A percentile compares a stretch with the other conserved stretches of the same genome.
These are phyloP conservation scores for Eospalax fontanierii DNA, from an alignment of 2,797 vertebrate species.

Conservation along the genomic window DNA sequence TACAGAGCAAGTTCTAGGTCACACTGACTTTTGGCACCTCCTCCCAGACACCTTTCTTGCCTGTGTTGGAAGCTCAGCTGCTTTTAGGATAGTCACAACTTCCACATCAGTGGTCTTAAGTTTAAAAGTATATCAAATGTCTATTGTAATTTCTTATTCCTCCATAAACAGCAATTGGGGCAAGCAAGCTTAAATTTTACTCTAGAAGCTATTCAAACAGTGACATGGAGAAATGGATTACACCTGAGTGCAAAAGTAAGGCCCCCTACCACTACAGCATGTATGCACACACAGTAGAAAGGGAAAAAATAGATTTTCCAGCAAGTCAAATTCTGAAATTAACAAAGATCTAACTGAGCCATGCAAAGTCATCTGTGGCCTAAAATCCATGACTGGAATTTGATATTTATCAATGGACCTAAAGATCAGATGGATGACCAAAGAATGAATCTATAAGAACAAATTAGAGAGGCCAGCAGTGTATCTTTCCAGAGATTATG, in stretches of 20 bases:
- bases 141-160: conserved; percentile 9
- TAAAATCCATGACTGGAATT: conserved; percentile 23
- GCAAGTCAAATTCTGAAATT: conserved; percentile 48
- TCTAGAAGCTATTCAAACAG: conserved; percentile 41
- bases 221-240: neutral
- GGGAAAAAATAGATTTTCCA: neutral
- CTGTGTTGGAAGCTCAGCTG: neutral
- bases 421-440: neutral
- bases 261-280: neutral
- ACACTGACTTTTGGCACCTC: neutral
- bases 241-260: neutral
- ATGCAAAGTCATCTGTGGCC: neutral
- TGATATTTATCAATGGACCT: neutral
- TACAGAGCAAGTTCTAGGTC: neutral
- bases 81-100: neutral
- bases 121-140: conserved; percentile 32
- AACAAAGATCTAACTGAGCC: neutral
- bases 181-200: conserved; percentile 40
- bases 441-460: neutral
- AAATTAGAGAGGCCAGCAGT: neutral
- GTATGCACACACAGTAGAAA: neutral
- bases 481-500: neutral
- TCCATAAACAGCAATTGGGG: conserved; percentile 48
- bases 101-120: conserved; percentile 39
- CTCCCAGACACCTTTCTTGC: neutral